Conservation (phyloP, 2,797 vertebrate species). For the Aythya fuligula region DNA sequence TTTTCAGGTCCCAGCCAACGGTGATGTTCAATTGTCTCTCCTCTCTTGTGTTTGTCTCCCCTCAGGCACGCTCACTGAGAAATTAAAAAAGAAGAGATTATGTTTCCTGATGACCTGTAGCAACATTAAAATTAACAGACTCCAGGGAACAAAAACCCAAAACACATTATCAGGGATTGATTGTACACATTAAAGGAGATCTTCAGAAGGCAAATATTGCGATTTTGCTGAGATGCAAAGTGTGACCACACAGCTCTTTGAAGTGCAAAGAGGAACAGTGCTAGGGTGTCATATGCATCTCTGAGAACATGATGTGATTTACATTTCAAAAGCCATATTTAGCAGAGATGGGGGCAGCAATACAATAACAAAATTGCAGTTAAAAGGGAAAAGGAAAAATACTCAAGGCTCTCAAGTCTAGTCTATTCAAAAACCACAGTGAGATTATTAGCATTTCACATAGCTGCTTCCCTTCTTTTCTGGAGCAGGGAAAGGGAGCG, state of each 20-base stretch:
- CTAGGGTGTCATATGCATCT: constrained; percentile 80
- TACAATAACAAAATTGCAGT: constrained; percentile 77
- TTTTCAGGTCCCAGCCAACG: constrained; percentile 49
- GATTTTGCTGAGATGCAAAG: constrained; percentile 78
- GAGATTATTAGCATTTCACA: constrained; percentile 63
- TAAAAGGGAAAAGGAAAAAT: constrained; percentile 71
- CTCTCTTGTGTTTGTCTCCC: constrained; percentile 57
- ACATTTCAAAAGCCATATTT: constrained; percentile 86
- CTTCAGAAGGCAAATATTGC: constrained; percentile 75
- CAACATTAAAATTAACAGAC: constrained; percentile 69
- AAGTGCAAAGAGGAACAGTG: constrained; percentile 81
- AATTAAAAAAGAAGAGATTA: constrained; percentile 81
- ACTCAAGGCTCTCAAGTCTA: constrained; percentile 64
- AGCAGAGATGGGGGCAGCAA: constrained; percentile 74
- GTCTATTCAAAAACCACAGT: constrained; percentile 54
- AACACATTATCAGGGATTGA: constrained; percentile 55
- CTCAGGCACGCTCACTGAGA: constrained; percentile 75
- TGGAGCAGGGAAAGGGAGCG: neutral
- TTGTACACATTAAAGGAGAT: constrained; percentile 69
- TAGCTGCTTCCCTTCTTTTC: constrained; percentile 18
- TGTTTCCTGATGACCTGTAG: constrained; percentile 71
- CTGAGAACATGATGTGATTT: constrained; percentile 80
- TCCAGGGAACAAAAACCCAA: constrained; percentile 54
- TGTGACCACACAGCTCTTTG: constrained; percentile 81
- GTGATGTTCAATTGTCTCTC: constrained; percentile 46